Percentiles rank a stretch among this genome's conserved stretches.
Evolutionary conservation across 1,140 invertebrate species (phyloP).

Genomic region (Euwallacea fornicatus): DNA sequence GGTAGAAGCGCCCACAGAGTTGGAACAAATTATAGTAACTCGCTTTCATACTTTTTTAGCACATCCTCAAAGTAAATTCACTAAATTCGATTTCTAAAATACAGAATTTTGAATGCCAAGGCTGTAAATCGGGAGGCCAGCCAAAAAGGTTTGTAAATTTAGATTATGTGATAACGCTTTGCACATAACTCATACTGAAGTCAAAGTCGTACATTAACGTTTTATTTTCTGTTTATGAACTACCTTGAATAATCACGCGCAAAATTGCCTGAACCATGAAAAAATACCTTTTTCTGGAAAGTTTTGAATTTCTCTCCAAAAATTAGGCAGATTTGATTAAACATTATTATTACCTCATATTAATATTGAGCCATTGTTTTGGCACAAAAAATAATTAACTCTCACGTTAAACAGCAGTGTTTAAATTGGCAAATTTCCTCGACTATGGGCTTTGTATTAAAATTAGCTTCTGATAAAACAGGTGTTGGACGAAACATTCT

Average conservation of each 20-base stretch:
- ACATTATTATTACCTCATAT: not conserved
- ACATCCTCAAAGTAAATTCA: not conserved
- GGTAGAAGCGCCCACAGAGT: too few relatives aligned
- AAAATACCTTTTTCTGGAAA: too few relatives aligned
- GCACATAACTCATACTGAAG: not conserved
- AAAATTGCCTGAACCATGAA: too few relatives aligned
- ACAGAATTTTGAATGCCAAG: constrained; percentile 16
- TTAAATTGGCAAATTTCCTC: constrained; percentile 6
- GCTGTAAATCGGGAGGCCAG: constrained; percentile 16
- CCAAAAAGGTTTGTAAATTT: constrained; percentile 11
- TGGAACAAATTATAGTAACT: too few relatives aligned
- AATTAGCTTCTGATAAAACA: constrained; percentile 20
- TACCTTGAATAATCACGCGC: too few relatives aligned
- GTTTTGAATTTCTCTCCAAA: not conserved
- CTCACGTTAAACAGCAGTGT: constrained; percentile 6
- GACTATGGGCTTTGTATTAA: constrained; percentile 8
- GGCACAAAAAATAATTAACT: constrained; percentile 21
- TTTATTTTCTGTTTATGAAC: too few relatives aligned
- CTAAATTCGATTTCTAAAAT: not conserved
- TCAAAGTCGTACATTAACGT: not conserved
- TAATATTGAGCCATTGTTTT: constrained; percentile 3
- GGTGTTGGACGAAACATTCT: constrained; percentile 12
- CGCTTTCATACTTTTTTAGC: too few relatives aligned
- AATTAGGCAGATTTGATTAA: not conserved
- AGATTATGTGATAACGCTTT: constrained; percentile 4